Percentiles rank a stretch among this genome's conserved stretches.
Conservation (phyloP, 2,888 invertebrate species). For the Megastigmus dorsalis region DNA sequence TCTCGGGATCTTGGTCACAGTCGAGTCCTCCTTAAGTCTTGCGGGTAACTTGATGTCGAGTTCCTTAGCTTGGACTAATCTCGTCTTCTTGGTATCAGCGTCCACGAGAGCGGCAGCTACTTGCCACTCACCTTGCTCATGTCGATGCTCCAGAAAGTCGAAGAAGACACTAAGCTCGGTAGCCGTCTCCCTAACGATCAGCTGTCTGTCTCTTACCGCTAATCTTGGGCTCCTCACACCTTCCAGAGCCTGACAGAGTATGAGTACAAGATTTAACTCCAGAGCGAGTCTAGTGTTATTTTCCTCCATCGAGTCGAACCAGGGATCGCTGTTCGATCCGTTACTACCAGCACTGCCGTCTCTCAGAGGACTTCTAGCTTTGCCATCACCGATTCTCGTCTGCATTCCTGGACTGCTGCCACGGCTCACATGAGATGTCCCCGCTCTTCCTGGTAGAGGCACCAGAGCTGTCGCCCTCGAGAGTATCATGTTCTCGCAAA, state of each 20-base stretch:
- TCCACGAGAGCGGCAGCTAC: conserved; percentile 63
- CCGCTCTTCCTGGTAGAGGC: conserved; percentile 60
- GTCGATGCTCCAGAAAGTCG: conserved; percentile 69
- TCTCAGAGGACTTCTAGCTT: conserved; percentile 38
- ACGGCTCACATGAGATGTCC: conserved; percentile 62
- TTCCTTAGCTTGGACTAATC: conserved; percentile 61
- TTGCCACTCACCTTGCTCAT: conserved; percentile 57
- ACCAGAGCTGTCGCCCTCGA: conserved; percentile 69
- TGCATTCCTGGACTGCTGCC: conserved; percentile 54
- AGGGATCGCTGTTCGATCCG: conserved; percentile 64
- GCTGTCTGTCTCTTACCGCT: conserved; percentile 69
- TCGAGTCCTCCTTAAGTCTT: conserved; percentile 62
- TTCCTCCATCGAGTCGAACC: conserved; percentile 73
- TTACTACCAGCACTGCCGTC: conserved; percentile 34
- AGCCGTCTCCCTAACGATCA: conserved; percentile 71
- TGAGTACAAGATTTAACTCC: conserved; percentile 70
- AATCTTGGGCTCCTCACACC: conserved; percentile 70
- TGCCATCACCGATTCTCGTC: conserved; percentile 18
- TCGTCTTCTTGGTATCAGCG: conserved; percentile 59
- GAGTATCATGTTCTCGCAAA: conserved; percentile 72
- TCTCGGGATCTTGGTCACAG: conserved; percentile 61
- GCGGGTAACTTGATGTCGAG: conserved; percentile 60
- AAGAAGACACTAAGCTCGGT: conserved; percentile 72
- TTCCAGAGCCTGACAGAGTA: conserved; percentile 70
- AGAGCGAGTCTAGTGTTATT: conserved; percentile 70